Evolutionary conservation across 2,113 vertebrate species (phyloP), one percentile per base, ranked within the genome.

Genomic region (Leucoraja erinaceus): DNA sequence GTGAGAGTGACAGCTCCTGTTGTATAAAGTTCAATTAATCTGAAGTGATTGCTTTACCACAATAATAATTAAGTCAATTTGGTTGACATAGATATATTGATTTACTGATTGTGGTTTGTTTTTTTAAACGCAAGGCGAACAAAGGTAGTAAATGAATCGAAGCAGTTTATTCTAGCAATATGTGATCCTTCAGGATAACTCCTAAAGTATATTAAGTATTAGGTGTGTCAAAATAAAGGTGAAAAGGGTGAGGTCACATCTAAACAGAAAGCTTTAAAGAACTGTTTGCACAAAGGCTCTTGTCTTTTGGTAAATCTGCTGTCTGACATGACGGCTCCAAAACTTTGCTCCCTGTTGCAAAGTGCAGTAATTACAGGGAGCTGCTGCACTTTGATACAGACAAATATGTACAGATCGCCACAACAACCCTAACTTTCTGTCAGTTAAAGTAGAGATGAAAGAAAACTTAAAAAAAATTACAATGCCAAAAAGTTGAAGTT

Each of bases 101-200:
- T 91, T 72, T 91, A 70, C 68, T 47, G 68, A 38, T 72, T 91
- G 90, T 74, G 68, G 68, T n/a, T n/a, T n/a, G 38, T 47, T 47
- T 74, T 91, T 91, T 91, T 72, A 91, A 91, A 72, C 33, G 3
- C 38, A 91, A 91, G 31, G 25, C 68, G 18, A 91, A 91, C 68
- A 91, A 91, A 91, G 90, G 90, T 33, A 91, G 90, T 91, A 91
- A 91, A 91, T 91, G 68, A 91, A 91, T 18, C 90, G 38, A 38
- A 38, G 38, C 90, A 91, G 22, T 70, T 72, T 47, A 91, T 72
- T 91, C 20, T 74, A 54, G 66, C 70, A 88, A 88, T 88, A 54
- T 54, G 16, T 91, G 72, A 70, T 74, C 90, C 90, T 70, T 91
- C 90, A 72, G 90, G 66, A 38, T 54, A 74, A 90, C 31, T 72